Percentiles rank a stretch among this genome's conserved stretches.
Evolutionary conservation across 2,888 invertebrate genomes (phyloP).

Genomic region (Xestia xanthographa): DNA sequence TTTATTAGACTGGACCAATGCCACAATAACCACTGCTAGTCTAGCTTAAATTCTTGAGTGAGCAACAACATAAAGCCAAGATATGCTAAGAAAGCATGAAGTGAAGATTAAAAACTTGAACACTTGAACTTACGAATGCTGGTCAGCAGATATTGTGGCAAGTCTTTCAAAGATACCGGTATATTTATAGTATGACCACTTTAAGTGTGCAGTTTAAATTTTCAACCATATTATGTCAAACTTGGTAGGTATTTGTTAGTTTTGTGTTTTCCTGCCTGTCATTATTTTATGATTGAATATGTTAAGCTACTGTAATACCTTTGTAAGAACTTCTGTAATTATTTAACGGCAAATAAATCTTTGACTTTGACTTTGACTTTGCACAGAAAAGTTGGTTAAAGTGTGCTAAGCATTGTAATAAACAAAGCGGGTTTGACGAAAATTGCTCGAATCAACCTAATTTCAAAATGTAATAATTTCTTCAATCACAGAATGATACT

Average conservation of each 20-base stretch:
- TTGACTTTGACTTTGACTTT: no score
- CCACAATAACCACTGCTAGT: not conserved
- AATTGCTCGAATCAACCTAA: not conserved
- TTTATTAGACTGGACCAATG: not conserved
- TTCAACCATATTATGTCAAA: no score
- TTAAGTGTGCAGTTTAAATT: no score
- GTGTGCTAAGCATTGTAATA: not conserved
- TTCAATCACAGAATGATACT: slow-evolving; percentile 19
- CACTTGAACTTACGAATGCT: not conserved
- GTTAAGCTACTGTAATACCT: no score
- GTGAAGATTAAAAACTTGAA: not conserved
- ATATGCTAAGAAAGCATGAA: not conserved
- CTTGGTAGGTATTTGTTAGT: no score
- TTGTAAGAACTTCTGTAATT: no score
- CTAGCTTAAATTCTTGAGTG: not conserved
- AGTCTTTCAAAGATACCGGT: not conserved
- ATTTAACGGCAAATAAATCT: no score
- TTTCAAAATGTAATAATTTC: slow-evolving; percentile 1
- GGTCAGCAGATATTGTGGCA: not conserved
- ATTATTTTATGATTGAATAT: no score
- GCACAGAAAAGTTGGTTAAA: no score
- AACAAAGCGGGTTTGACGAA: not conserved
- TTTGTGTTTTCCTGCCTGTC: no score
- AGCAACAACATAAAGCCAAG: not conserved
- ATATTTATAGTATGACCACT: not conserved